Conservation (phyloP, 2,113 vertebrate genomes). For the Neoarius graeffei region DNA sequence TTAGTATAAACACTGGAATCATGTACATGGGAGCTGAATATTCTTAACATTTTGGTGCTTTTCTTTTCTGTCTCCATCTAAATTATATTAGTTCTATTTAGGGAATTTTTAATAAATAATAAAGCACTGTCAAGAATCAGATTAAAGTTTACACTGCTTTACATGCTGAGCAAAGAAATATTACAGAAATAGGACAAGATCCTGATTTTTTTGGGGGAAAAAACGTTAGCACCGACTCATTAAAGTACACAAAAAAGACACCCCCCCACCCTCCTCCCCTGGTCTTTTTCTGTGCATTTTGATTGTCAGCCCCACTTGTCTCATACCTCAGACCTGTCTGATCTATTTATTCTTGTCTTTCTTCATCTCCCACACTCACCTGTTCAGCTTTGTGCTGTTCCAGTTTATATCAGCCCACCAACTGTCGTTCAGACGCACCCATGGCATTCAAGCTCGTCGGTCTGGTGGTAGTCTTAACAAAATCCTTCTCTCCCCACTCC, state of each 20-base stretch:
- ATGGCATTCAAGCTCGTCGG: constrained; percentile 27
- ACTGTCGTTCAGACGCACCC: constrained; percentile 13
- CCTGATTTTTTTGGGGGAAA: constrained; percentile 19
- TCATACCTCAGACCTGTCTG: constrained; percentile 10
- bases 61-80: neutral
- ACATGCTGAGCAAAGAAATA: neutral
- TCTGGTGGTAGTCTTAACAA: constrained; percentile 17
- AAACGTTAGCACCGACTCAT: constrained; percentile 32
- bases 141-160: neutral
- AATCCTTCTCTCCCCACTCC: constrained; percentile 10
- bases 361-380: constrained; percentile 29
- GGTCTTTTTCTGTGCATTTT: neutral
- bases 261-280: constrained; percentile 19
- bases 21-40: neutral
- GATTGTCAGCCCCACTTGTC: constrained; percentile 23
- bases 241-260: constrained; percentile 35
- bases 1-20: neutral
- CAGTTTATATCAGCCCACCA: constrained; percentile 45
- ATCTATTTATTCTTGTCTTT: constrained; percentile 34
- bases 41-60: neutral
- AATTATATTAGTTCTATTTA: neutral
- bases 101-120: neutral
- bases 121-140: neutral
- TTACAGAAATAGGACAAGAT: constrained; percentile 28
- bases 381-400: constrained; percentile 28